These are phyloP conservation scores for Solen grandis DNA, from an alignment of 1,140 invertebrate species.

Conservation along the genomic window DNA sequence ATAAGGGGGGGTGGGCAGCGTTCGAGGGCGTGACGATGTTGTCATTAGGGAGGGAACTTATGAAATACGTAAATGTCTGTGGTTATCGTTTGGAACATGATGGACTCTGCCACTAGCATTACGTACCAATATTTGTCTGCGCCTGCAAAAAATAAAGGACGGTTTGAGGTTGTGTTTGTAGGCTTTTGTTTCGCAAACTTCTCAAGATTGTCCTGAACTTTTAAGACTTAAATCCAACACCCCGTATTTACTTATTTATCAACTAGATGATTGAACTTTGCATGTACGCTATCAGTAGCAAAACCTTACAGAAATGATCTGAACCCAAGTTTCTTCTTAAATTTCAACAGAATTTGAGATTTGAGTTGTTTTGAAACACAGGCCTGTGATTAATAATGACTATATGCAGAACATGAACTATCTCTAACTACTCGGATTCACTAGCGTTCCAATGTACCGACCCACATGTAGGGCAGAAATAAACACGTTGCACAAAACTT, in stretches of 20 bases:
- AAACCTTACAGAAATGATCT: too few species aligned
- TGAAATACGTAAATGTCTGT: conserved; percentile 75
- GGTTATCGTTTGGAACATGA: conserved; percentile 74
- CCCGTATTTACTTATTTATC: background rate
- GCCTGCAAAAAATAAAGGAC: conserved; percentile 66
- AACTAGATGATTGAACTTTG: background rate
- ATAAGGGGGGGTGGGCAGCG: background rate
- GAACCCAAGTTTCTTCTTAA: too few species aligned
- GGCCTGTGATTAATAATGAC: too few species aligned
- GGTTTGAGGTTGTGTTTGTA: too few species aligned
- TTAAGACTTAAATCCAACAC: background rate
- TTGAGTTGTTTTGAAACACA: too few species aligned
- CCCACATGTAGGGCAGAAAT: too few species aligned
- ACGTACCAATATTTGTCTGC: conserved; percentile 78
- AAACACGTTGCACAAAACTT: too few species aligned
- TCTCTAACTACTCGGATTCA: too few species aligned
- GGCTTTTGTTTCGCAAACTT: background rate
- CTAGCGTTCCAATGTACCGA: too few species aligned
- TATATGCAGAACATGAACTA: too few species aligned
- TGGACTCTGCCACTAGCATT: conserved; percentile 67
- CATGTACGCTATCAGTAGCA: too few species aligned
- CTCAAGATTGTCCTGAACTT: background rate
- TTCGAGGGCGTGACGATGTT: background rate
- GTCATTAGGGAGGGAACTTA: background rate
- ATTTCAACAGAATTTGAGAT: too few species aligned